Evolutionary conservation across 2,113 vertebrate genomes (phyloP), one percentile per base, ranked within the genome.

Genomic region (Scomber scombrus): DNA sequence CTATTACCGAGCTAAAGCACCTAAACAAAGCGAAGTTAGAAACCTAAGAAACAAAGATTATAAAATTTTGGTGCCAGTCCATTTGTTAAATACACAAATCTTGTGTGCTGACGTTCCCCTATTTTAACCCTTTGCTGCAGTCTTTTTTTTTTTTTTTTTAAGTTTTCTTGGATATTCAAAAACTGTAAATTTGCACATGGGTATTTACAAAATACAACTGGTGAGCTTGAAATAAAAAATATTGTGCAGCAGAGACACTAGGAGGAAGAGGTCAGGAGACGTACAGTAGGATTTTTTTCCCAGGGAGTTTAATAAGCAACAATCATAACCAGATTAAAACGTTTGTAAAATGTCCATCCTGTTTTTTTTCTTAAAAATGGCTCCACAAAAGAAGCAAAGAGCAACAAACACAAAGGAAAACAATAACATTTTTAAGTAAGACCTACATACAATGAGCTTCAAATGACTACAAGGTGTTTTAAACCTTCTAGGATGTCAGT

Each of bases 311-410:
- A 95, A 95, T 95, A 93, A 93, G 91, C 91, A 93, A 93, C 88
- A 83, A 91, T 93, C 91, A 84, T 89, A 85, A 90, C 62, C 90
- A 92, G 94, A 92, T 93, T 94, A 94, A 95, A 95, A 95, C 75
- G 71, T 89, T 89, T 92, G 92, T 90, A 94, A 94, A 94, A 93
- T 89, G 88, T 93, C 91, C 91, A 92, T 89, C 78, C 79, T 85
- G 69, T 93, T 90, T 89, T 90, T 91, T 88, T 84, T 92, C 91
- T 92, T 93, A 94, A 94, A 95, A 94, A 93, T 75, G 71, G 91
- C 91, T 94, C 92, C 90, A 90, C 90, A 95, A 96, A 96, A 96
- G 95, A 96, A 97, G 95, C 94, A 92, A 94, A 96, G 94, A 82
- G 94, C 95, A 94, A 96, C 95, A 93, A 95, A 96, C 91, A 89